Conservation (phyloP, 1,140 invertebrate genomes). For the Acyrthosiphon pisum region DNA sequence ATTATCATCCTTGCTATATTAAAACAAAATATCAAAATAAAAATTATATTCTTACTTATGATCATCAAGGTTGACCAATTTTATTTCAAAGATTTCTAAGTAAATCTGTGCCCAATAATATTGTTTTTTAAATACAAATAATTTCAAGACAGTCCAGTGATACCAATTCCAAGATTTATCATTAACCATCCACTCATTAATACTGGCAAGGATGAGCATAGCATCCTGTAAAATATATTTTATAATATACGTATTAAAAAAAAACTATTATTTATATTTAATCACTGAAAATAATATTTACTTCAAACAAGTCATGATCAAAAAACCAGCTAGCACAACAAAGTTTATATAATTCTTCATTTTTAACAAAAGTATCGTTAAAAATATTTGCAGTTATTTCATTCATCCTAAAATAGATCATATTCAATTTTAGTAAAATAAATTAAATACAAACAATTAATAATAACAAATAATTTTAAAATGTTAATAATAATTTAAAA, state of each 20-base stretch:
- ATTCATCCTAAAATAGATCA: constrained; percentile 35
- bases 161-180: not conserved
- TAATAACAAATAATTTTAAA: too few relatives aligned
- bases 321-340: constrained; percentile 49
- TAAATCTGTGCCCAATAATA: constrained; percentile 40
- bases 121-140: constrained; percentile 24
- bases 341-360: constrained; percentile 35
- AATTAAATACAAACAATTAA: too few relatives aligned
- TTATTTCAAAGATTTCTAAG: not conserved
- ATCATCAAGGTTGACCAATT: not conserved
- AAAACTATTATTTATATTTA: too few relatives aligned
- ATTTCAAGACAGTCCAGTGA: constrained; percentile 38
- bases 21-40: too few relatives aligned
- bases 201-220: not conserved
- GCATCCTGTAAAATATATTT: not conserved
- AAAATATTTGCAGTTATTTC: constrained; percentile 13
- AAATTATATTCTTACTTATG: not conserved
- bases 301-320: constrained; percentile 58
- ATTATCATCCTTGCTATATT: too few relatives aligned
- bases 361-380: constrained; percentile 2
- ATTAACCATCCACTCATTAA: constrained; percentile 5
- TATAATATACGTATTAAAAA: not conserved
- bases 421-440: not conserved
- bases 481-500: too few relatives aligned
- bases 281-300: not conserved